A percentile compares a stretch with the other conserved stretches of the same genome.
Conservation (phyloP, 2,797 vertebrate genomes). For the Dromococcyx pavoninus region DNA sequence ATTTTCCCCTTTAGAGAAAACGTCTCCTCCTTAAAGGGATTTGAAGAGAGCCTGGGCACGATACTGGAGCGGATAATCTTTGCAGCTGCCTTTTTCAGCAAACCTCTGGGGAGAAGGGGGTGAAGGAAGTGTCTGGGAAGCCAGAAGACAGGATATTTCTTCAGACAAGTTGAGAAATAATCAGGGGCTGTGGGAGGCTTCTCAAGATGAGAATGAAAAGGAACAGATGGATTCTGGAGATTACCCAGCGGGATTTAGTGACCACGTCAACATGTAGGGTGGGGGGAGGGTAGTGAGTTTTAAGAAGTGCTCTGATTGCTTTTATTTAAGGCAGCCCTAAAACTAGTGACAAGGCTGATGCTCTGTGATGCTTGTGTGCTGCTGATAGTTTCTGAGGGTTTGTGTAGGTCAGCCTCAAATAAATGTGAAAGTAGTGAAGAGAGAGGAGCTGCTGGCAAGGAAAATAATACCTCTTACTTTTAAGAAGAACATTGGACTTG, state of each 20-base stretch:
- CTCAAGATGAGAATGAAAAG: conserved; percentile 33
- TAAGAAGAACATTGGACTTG: background rate
- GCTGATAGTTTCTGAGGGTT: background rate
- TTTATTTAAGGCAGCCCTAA: conserved; percentile 21
- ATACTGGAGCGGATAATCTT: conserved; percentile 25
- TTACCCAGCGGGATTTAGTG: conserved; percentile 60
- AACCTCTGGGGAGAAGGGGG: background rate
- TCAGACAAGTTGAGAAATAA: conserved; percentile 64
- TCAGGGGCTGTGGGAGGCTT: conserved; percentile 35
- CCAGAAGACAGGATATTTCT: conserved; percentile 37
- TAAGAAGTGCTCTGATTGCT: background rate
- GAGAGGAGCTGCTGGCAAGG: background rate
- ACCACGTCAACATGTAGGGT: background rate
- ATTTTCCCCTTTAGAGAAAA: background rate
- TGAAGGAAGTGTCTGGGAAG: conserved; percentile 21
- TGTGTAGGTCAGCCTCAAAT: background rate
- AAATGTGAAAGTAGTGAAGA: background rate
- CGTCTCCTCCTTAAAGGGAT: background rate
- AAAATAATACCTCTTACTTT: background rate
- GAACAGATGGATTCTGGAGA: conserved; percentile 68
- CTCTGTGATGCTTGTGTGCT: background rate
- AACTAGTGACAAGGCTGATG: background rate
- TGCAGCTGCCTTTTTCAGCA: conserved; percentile 56
- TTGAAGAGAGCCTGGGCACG: background rate
- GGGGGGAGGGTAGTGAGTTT: background rate